Conservation (phyloP, 2,888 invertebrate genomes). For the Oscheius myriophilus region DNA sequence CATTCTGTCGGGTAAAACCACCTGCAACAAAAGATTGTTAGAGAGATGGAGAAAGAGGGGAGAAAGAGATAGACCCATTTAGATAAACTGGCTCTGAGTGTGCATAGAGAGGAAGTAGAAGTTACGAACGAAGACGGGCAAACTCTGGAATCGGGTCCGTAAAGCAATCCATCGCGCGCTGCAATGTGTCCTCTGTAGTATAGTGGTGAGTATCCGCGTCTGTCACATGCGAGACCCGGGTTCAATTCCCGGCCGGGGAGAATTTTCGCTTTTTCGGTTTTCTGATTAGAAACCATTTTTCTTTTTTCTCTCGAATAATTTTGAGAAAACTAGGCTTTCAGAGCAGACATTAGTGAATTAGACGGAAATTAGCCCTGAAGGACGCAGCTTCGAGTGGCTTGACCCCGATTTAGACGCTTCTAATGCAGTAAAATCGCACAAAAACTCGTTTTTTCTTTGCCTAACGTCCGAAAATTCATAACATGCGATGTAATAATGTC, state of each 20-base stretch:
- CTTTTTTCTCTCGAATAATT: no score
- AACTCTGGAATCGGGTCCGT: no score
- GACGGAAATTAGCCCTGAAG: no score
- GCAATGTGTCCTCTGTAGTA: constrained; percentile 62
- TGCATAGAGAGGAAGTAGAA: background rate
- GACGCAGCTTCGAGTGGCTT: no score
- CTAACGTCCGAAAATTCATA: no score
- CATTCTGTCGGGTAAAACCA: constrained; percentile 23
- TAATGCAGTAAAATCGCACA: no score
- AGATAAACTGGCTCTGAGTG: background rate
- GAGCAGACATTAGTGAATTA: constrained; percentile 2
- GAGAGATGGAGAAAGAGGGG: constrained; percentile 7
- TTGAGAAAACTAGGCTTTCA: background rate
- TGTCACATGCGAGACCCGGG: constrained; percentile 69
- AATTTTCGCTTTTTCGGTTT: constrained; percentile 31
- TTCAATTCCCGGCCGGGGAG: constrained; percentile 69
- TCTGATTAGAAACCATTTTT: no score
- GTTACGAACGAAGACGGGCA: no score
- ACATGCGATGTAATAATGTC: no score
- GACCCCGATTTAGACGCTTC: no score
- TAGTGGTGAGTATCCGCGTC: constrained; percentile 69
- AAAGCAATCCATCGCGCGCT: no score
- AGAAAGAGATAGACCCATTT: background rate
- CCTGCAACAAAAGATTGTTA: constrained; percentile 18
- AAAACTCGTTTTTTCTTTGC: no score